Percentiles rank a stretch among this genome's conserved stretches.
phyloP scores from a whole-genome alignment of 1,140 invertebrate species.

The Drosophila watanabei region DNA sequence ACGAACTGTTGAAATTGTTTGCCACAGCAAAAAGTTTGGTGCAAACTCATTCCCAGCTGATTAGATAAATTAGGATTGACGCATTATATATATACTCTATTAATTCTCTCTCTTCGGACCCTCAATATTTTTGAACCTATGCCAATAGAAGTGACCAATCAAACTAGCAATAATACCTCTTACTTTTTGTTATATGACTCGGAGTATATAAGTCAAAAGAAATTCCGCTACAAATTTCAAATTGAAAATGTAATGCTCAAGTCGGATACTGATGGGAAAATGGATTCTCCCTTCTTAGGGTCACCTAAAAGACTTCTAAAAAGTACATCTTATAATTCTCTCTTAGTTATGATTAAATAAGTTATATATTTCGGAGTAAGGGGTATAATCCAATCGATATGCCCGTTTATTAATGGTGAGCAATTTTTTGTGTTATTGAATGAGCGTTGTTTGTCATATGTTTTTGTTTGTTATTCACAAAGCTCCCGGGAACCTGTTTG shows the following conservation, averaged over 20 bases:
- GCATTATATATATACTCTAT: slow-evolving; percentile 2
- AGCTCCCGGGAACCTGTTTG: slow-evolving; percentile 14
- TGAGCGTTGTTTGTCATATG: slow-evolving; percentile 11
- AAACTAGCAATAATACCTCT: not conserved
- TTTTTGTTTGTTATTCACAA: slow-evolving; percentile 11
- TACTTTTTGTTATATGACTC: not conserved
- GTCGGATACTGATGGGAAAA: not conserved
- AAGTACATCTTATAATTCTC: not conserved
- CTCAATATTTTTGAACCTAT: slow-evolving; percentile 12
- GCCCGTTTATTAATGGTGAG: too few relatives aligned
- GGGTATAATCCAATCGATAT: not conserved
- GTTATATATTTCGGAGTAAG: not conserved
- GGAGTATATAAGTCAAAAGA: not conserved
- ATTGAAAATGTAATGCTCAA: not conserved
- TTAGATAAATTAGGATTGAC: not conserved
- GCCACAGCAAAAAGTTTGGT: not conserved
- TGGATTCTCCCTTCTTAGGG: not conserved
- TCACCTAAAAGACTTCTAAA: not conserved
- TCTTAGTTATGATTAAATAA: not conserved
- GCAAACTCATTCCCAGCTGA: not conserved
- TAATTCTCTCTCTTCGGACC: not conserved
- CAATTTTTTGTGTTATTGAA: slow-evolving; percentile 1
- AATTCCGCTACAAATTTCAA: not conserved
- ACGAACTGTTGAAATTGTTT: slow-evolving; percentile 15
- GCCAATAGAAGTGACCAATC: not conserved